Evolutionary conservation across 1,140 invertebrate species (phyloP).

Genomic region (Drosophila virilis): DNA sequence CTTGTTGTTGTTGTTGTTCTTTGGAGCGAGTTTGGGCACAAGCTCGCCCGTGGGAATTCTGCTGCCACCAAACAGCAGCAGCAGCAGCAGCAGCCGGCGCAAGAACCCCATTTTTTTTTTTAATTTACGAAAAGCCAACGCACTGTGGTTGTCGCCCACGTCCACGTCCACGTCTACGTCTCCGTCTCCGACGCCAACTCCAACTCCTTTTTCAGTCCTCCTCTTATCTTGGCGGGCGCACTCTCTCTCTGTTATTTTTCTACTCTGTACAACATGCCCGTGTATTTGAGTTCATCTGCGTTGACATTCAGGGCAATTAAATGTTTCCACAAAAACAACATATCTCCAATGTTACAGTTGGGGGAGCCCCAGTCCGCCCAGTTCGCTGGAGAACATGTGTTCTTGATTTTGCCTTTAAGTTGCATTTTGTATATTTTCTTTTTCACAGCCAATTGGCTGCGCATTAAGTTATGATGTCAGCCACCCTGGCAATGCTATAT

Average conservation of each 20-base stretch:
- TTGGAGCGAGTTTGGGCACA: constrained; percentile 21
- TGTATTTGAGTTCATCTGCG: constrained; percentile 74
- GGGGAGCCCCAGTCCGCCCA: background rate
- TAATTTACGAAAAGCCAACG: constrained; percentile 71
- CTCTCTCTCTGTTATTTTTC: constrained; percentile 24
- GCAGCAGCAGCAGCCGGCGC: constrained; percentile 2
- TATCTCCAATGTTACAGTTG: constrained; percentile 25
- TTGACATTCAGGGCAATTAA: constrained; percentile 82
- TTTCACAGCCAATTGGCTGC: constrained; percentile 76
- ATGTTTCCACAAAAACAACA: constrained; percentile 47
- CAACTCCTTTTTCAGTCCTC: constrained; percentile 3
- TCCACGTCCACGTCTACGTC: background rate
- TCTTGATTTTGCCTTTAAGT: constrained; percentile 62
- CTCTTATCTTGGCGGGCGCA: constrained; percentile 63
- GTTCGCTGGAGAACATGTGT: constrained; percentile 56
- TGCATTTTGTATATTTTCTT: constrained; percentile 22
- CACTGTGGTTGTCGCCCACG: constrained; percentile 54
- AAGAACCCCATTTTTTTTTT: constrained; percentile 46
- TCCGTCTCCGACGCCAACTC: background rate
- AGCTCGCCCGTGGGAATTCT: constrained; percentile 66
- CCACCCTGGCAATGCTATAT: constrained; percentile 14
- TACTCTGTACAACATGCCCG: constrained; percentile 45
- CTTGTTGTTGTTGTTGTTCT: constrained; percentile 19
- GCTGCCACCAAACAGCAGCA: constrained; percentile 24
- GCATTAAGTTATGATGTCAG: constrained; percentile 76